Evolutionary conservation across 2,888 invertebrate genomes (phyloP), one percentile per base, ranked within the genome.

Genomic region (Globia sparganii): DNA sequence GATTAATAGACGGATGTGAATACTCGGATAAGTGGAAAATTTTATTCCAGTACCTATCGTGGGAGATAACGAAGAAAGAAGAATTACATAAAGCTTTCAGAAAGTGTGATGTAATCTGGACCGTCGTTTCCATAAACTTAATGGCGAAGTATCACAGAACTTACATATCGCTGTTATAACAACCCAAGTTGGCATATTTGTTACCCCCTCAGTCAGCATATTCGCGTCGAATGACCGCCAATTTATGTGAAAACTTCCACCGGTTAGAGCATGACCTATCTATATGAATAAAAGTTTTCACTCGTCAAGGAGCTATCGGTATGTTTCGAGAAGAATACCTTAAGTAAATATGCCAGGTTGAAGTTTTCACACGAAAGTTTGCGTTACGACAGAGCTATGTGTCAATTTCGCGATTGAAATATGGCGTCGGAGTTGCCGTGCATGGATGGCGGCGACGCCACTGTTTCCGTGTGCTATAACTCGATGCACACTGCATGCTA

Each of bases 111-210:
- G 94, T 96, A 96, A 96, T 96, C 96, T 95, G 94, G 91, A 90
- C 93, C 92, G 93, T 94, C 95, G 95, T 96, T 96, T 95, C 95
- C 96, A 96, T 96, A 96, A 96, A 96, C 94, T 96, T 96, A 96
- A 96, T 94, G 93, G 96, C 94, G 93, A 96, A 96, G 96, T 96
- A 96, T 96, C 95, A 96, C 94, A 94, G 95, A 96, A 96, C 94
- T 96, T 96, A 96, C 96, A 96, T 96, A 96, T 95, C 95, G 95
- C 95, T 94, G 96, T 96, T 96, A 96, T 96, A 96, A 96, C 96
- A 95, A 94, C 95, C 95, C 90, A 96, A 96, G 93, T 96, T 96
- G 96, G 96, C 95, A 96, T 96, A 96, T 96, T 96, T 96, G 96
- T 96, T 96, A 96, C 95, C 94, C 94, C 93, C 95, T 94, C 95